phyloP scores from a whole-genome alignment of 2,888 invertebrate genomes.

The Spilarctia lutea region DNA sequence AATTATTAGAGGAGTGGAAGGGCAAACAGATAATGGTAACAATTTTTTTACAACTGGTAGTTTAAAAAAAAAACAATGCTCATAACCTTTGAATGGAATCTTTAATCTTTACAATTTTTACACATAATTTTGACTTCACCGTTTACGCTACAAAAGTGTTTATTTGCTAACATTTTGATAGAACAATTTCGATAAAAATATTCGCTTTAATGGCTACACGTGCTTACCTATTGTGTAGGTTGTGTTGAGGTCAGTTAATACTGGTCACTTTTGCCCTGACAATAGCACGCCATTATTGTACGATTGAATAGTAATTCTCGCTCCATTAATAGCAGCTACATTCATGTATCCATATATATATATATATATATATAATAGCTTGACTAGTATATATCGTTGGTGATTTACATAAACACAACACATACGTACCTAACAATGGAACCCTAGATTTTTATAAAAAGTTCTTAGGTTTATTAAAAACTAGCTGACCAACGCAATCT shows the following conservation, averaged over 20 bases:
- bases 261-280: constrained; percentile 7
- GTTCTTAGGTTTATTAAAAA: too few relatives aligned
- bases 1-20: background rate
- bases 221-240: constrained; percentile 9
- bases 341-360: too few relatives aligned
- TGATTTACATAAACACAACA: background rate
- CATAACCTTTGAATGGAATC: background rate
- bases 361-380: background rate
- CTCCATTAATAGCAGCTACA: background rate
- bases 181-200: constrained; percentile 1
- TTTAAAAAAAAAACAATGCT: background rate
- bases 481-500: too few relatives aligned
- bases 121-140: background rate
- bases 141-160: background rate
- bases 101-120: background rate
- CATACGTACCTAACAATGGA: too few relatives aligned
- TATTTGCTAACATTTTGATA: background rate
- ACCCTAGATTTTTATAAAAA: too few relatives aligned
- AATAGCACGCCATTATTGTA: constrained; percentile 17
- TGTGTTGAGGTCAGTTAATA: constrained; percentile 2
- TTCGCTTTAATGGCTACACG: constrained; percentile 8
- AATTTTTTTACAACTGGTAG: background rate
- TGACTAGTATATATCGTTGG: background rate
- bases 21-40: background rate
- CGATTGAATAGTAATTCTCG: constrained; percentile 6